Evolutionary conservation across 2,888 invertebrate species (phyloP).

Genomic region (Omphaloscelis lunosa): DNA sequence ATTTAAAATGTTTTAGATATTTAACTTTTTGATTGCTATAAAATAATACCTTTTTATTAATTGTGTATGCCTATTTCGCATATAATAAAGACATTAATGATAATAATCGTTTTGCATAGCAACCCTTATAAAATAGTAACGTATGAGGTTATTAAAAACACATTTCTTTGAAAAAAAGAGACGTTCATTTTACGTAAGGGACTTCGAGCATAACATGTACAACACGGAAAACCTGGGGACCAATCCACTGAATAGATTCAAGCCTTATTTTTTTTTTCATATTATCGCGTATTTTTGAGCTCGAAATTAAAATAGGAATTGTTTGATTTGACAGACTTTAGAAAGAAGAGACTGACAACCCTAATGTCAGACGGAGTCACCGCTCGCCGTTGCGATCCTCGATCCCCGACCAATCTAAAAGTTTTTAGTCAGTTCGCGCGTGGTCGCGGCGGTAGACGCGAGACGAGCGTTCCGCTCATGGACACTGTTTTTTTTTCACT

Average conservation of each 20-base stretch:
- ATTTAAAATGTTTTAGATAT: neutral
- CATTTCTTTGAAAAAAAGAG: neutral
- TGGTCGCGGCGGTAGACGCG: conserved; percentile 84
- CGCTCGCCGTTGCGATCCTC: conserved; percentile 71
- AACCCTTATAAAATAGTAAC: neutral
- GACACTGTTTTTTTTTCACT: conserved; percentile 80
- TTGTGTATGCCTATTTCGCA: neutral
- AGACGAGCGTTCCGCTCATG: conserved; percentile 76
- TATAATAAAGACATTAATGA: neutral
- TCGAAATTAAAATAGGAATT: neutral
- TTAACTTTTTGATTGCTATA: neutral
- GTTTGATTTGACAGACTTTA: conserved; percentile 25
- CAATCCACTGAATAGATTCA: neutral
- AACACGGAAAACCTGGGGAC: neutral
- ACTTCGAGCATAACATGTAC: neutral
- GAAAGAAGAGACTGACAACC: conserved; percentile 22
- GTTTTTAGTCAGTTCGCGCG: conserved; percentile 84
- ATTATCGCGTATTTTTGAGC: neutral
- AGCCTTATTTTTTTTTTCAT: neutral
- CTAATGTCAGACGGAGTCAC: conserved; percentile 63
- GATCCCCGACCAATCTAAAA: conserved; percentile 76
- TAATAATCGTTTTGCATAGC: neutral
- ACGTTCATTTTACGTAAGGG: neutral
- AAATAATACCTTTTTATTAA: neutral
- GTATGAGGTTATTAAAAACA: neutral